phyloP scores from a whole-genome alignment of 2,113 vertebrate species.

The Alethe castanea region DNA sequence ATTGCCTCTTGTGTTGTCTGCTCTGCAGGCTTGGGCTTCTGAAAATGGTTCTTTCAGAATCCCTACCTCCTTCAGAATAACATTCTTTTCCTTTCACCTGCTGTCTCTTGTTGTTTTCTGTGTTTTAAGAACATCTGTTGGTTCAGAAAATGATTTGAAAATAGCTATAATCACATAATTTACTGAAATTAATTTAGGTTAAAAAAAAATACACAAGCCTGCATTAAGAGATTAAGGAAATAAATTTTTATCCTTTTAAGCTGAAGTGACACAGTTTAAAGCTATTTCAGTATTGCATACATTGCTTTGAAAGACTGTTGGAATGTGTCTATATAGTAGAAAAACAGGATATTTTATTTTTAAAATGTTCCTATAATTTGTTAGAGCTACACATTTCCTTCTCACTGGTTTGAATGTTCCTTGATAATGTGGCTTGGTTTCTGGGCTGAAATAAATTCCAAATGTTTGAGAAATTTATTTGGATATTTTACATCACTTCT shows the following conservation, averaged over 20 bases:
- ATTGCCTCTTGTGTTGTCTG: not conserved
- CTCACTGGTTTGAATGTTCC: not conserved
- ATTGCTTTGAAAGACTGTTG: not conserved
- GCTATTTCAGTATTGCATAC: not conserved
- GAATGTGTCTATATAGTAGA: not conserved
- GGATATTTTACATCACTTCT: not conserved
- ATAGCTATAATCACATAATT: not conserved
- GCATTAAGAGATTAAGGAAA: not conserved
- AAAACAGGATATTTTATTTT: not conserved
- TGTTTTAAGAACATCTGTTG: not conserved
- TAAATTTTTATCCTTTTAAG: not conserved
- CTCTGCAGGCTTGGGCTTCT: not conserved
- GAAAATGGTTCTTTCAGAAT: not conserved
- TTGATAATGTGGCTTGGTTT: not conserved
- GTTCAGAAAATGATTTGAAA: not conserved
- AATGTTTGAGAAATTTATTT: not conserved
- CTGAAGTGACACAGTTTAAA: not conserved
- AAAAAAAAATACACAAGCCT: not conserved
- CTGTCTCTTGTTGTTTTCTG: not conserved
- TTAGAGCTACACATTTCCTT: not conserved
- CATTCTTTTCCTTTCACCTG: not conserved
- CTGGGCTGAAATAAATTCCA: not conserved
- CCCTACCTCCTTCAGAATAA: not conserved
- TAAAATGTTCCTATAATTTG: not conserved
- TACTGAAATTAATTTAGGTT: not conserved